A percentile compares a stretch with the other conserved stretches of the same genome.
Evolutionary conservation across 30 jellyfish, hydroid and myxozoan genomes (phyloP).

Genomic region (Morbakka virulenta): DNA sequence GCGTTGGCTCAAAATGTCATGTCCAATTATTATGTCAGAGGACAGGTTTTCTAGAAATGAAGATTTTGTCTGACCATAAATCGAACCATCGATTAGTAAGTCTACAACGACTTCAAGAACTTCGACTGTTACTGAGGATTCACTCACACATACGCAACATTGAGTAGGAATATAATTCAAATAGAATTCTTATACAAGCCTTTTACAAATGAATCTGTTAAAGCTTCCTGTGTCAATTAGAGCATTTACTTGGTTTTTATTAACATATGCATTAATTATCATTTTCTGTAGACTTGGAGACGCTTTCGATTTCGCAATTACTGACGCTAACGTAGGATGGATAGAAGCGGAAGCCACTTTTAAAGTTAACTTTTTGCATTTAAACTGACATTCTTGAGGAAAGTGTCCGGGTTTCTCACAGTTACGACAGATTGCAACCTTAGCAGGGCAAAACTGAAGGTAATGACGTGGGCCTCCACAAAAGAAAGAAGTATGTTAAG

Average conservation of each 20-base stretch:
- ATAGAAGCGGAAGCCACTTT: not conserved
- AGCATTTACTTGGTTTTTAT: not conserved
- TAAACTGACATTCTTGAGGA: no score
- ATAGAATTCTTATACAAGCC: not conserved
- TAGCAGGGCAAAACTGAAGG: no score
- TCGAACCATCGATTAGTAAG: not conserved
- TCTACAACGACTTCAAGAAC: not conserved
- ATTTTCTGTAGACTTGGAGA: constrained; percentile 5
- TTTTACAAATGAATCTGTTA: not conserved
- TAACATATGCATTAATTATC: not conserved
- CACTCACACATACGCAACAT: constrained; percentile 12
- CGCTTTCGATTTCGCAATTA: not conserved
- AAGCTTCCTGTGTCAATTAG: constrained; percentile 34
- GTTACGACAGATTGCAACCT: no score
- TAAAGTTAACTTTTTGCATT: no score
- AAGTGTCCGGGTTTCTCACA: no score
- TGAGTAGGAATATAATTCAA: not conserved
- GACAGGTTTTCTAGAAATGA: constrained; percentile 10
- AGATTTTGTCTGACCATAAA: not conserved
- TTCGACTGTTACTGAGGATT: no score
- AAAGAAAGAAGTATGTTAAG: no score
- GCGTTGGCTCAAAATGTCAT: constrained; percentile 33
- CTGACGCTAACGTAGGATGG: not conserved
- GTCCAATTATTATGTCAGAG: no score
- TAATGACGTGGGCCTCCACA: no score